These are phyloP conservation scores for Xenentodon cancila DNA, from an alignment of 2,797 vertebrate genomes.

Conservation along the genomic window DNA sequence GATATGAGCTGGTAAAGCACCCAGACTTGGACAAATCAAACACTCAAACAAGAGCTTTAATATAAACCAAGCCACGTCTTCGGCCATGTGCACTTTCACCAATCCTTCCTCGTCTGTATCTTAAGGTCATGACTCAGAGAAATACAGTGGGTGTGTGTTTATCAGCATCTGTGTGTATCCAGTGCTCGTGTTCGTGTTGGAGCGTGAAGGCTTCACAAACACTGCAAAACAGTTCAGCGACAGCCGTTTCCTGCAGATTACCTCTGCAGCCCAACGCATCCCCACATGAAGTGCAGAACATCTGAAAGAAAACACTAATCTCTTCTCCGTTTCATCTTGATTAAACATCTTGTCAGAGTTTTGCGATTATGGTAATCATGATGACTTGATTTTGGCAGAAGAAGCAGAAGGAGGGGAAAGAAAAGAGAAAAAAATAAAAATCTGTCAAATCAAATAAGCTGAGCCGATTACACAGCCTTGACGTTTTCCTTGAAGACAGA, in stretches of 20 bases:
- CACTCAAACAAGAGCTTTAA: slow-evolving; percentile 66
- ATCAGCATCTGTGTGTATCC: neutral
- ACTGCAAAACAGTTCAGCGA: slow-evolving; percentile 36
- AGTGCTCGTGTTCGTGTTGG: slow-evolving; percentile 1
- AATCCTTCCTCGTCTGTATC: neutral
- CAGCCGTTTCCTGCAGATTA: slow-evolving; percentile 59
- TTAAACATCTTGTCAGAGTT: slow-evolving; percentile 77
- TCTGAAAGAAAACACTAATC: slow-evolving; percentile 71
- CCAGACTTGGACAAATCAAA: slow-evolving; percentile 68
- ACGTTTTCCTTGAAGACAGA: slow-evolving; percentile 72
- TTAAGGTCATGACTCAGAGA: neutral
- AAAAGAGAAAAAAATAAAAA: slow-evolving; percentile 12
- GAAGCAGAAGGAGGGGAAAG: neutral
- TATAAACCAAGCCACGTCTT: slow-evolving; percentile 51
- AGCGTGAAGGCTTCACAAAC: neutral
- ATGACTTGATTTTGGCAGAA: slow-evolving; percentile 53
- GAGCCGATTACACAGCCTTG: slow-evolving; percentile 73
- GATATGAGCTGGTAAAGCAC: slow-evolving; percentile 65
- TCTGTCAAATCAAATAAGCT: slow-evolving; percentile 57
- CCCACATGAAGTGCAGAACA: slow-evolving; percentile 34
- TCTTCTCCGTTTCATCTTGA: slow-evolving; percentile 70
- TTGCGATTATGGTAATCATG: slow-evolving; percentile 71
- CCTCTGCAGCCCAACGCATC: slow-evolving; percentile 43
- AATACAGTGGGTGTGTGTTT: neutral
- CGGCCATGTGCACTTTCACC: slow-evolving; percentile 25